Conservation (phyloP, 2,888 invertebrate genomes). For the Scaptomyza polygonia region DNA sequence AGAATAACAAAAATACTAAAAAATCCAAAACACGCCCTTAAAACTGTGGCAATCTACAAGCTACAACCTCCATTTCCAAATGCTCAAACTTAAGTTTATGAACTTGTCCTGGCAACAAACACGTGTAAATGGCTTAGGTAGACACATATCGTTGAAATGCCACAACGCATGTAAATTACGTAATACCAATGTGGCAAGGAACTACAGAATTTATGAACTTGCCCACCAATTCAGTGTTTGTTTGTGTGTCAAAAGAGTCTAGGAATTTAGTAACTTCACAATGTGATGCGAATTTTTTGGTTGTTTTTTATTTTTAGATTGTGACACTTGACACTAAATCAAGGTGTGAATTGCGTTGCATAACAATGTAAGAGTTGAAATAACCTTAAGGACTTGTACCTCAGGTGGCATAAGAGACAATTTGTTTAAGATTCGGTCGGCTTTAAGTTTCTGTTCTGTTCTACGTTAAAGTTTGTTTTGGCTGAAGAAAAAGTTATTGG, state of each 20-base stretch:
- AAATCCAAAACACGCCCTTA: slow-evolving; percentile 21
- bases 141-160: slow-evolving; percentile 27
- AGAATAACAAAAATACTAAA: slow-evolving; percentile 20
- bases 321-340: not conserved
- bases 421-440: not conserved
- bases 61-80: slow-evolving; percentile 26
- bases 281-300: not conserved
- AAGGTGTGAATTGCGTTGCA: slow-evolving; percentile 6
- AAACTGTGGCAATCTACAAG: slow-evolving; percentile 34
- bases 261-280: not conserved
- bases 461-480: not conserved
- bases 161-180: slow-evolving; percentile 65
- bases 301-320: not conserved
- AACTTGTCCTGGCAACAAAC: slow-evolving; percentile 62
- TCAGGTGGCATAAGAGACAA: too few species aligned
- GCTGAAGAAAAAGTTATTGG: not conserved
- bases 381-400: not conserved
- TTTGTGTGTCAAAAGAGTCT: slow-evolving; percentile 16
- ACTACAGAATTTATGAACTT: slow-evolving; percentile 55
- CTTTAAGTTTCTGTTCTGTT: not conserved
- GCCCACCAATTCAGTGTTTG: slow-evolving; percentile 2
- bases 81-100: slow-evolving; percentile 63
- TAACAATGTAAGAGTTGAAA: not conserved
- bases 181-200: slow-evolving; percentile 47
- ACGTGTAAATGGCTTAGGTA: slow-evolving; percentile 43